Evolutionary conservation across 2,888 invertebrate species (phyloP).

Genomic region (Rhodophaea formosa): DNA sequence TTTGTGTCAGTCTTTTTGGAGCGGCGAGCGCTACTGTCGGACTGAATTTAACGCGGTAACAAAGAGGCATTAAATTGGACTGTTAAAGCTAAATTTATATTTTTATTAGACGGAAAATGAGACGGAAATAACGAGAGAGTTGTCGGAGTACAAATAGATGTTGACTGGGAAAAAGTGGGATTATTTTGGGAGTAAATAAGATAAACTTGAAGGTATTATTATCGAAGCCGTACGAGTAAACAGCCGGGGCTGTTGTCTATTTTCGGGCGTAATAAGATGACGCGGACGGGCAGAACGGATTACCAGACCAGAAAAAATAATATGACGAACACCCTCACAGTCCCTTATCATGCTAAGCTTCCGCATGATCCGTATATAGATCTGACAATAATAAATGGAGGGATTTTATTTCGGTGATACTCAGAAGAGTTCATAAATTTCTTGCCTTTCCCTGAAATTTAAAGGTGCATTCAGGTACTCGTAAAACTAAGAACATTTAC

Average conservation of each 20-base stretch:
- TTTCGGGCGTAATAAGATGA: conserved; percentile 24
- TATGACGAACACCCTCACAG: conserved; percentile 19
- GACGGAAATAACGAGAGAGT: not conserved
- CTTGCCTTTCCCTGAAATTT: too few species aligned
- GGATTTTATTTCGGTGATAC: not conserved
- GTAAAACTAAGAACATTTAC: too few species aligned
- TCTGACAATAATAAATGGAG: not conserved
- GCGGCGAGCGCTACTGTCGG: not conserved
- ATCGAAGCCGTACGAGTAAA: not conserved
- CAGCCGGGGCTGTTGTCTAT: conserved; percentile 20
- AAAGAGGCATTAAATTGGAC: not conserved
- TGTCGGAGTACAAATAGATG: not conserved
- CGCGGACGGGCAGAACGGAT: conserved; percentile 22
- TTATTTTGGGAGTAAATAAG: conserved; percentile 3
- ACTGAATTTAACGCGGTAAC: not conserved
- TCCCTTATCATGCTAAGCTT: conserved; percentile 14
- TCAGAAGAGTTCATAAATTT: too few species aligned
- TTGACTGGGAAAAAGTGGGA: not conserved
- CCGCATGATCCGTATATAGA: not conserved
- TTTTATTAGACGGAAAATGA: not conserved
- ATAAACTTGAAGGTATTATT: conserved; percentile 2
- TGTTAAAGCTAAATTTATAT: not conserved
- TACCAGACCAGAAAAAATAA: conserved; percentile 21
- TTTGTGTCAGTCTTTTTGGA: conserved; percentile 8
- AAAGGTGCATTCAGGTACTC: too few species aligned